Conservation (phyloP, 2,113 vertebrate genomes). For the Forbesichthys agassizii region DNA sequence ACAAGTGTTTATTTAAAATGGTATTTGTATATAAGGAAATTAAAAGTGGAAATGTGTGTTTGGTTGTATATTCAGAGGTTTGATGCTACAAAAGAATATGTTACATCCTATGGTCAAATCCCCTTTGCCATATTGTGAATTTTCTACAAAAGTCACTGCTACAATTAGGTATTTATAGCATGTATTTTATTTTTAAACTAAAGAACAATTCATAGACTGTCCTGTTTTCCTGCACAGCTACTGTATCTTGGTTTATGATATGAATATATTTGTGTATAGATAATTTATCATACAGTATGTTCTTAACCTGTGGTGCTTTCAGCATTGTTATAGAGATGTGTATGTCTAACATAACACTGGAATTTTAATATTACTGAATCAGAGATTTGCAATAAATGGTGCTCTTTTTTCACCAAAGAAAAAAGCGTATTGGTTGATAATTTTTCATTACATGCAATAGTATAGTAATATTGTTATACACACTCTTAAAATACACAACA, state of each 20-base stretch:
- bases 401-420: constrained; percentile 75
- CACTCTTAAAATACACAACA: no score
- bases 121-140: constrained; percentile 23
- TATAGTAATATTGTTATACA: background rate
- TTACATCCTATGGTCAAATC: constrained; percentile 15
- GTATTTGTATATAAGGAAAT: constrained; percentile 69
- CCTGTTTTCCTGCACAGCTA: constrained; percentile 31
- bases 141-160: constrained; percentile 40
- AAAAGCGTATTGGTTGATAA: constrained; percentile 2
- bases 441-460: constrained; percentile 8
- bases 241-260: constrained; percentile 30
- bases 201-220: constrained; percentile 3
- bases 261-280: constrained; percentile 55
- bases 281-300: constrained; percentile 28
- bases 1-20: constrained; percentile 39
- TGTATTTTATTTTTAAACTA: constrained; percentile 43
- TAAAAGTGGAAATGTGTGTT: constrained; percentile 55
- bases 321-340: constrained; percentile 55
- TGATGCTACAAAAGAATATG: constrained; percentile 34
- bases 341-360: constrained; percentile 69
- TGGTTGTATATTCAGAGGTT: constrained; percentile 39
- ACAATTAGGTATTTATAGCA: constrained; percentile 45
- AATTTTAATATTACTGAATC: constrained; percentile 56
- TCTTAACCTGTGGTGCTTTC: constrained; percentile 69
- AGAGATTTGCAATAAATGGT: constrained; percentile 73